Evolutionary conservation across 2,113 vertebrate genomes (phyloP).

Genomic region (Glareola pratincola): DNA sequence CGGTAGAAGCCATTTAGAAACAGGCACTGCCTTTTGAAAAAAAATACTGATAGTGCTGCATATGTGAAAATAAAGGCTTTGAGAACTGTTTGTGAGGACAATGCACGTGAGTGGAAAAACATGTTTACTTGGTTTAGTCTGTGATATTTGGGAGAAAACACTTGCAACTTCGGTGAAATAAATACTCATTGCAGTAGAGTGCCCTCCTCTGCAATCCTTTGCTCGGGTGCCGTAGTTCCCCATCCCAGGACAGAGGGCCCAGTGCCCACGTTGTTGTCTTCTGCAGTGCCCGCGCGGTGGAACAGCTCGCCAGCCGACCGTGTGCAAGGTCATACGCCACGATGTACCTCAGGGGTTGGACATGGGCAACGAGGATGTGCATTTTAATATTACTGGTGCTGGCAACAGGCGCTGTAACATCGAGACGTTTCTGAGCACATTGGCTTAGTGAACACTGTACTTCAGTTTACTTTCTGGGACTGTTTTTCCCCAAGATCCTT

Average conservation of each 20-base stretch:
- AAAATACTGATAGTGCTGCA: not conserved
- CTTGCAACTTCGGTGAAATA: not conserved
- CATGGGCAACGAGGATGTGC: not conserved
- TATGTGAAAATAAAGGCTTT: not conserved
- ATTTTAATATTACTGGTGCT: not conserved
- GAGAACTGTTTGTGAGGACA: not conserved
- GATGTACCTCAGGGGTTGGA: not conserved
- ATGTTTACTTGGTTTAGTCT: not conserved
- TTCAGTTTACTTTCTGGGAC: not conserved
- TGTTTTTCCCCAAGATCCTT: not conserved
- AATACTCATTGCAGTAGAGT: not conserved
- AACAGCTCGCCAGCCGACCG: not conserved
- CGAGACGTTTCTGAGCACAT: fast-evolving
- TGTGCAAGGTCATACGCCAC: not conserved
- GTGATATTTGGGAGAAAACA: not conserved
- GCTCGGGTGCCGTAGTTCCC: not conserved
- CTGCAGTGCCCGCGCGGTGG: not conserved
- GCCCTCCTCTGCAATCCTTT: not conserved
- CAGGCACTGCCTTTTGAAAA: not conserved
- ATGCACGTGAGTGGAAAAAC: not conserved
- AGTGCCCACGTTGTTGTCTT: not conserved
- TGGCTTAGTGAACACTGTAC: fast-evolving
- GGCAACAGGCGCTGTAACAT: not conserved
- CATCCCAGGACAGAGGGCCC: not conserved
- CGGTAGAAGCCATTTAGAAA: not conserved